These are phyloP conservation scores for Crotalus tigris DNA, from an alignment of 2,113 vertebrate genomes.

Conservation along the genomic window DNA sequence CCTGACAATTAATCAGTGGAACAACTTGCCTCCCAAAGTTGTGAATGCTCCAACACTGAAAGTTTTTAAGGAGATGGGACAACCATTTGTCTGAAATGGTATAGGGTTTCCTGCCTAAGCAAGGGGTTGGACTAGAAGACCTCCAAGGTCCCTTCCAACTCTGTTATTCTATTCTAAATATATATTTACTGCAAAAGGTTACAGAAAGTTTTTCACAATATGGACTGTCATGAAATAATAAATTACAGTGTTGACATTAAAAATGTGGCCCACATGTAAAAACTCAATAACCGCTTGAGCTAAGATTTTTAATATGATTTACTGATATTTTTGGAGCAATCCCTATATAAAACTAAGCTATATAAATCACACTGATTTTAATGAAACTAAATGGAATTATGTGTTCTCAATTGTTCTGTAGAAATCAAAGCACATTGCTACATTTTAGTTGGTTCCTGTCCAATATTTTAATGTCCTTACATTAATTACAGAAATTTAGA, in stretches of 20 bases:
- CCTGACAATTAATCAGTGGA: too few relatives aligned
- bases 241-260: slow-evolving; percentile 57
- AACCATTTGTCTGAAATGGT: too few relatives aligned
- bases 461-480: slow-evolving; percentile 58
- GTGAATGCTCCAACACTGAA: too few relatives aligned
- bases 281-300: slow-evolving; percentile 55
- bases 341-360: not conserved
- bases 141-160: too few relatives aligned
- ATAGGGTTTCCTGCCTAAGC: too few relatives aligned
- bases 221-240: slow-evolving; percentile 62
- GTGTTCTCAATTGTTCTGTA: not conserved
- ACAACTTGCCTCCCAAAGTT: too few relatives aligned
- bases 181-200: slow-evolving; percentile 59
- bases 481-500: slow-evolving; percentile 49
- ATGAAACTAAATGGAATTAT: not conserved
- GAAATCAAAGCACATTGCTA: not conserved
- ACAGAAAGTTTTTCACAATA: slow-evolving; percentile 66
- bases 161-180: not conserved
- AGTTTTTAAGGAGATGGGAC: too few relatives aligned
- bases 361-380: not conserved
- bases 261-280: slow-evolving; percentile 55
- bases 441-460: not conserved
- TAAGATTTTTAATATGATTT: slow-evolving; percentile 54
- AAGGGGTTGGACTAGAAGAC: too few relatives aligned
- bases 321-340: slow-evolving; percentile 1